Conservation (phyloP, 2,113 vertebrate species). For the Cinclus mexicanus region DNA sequence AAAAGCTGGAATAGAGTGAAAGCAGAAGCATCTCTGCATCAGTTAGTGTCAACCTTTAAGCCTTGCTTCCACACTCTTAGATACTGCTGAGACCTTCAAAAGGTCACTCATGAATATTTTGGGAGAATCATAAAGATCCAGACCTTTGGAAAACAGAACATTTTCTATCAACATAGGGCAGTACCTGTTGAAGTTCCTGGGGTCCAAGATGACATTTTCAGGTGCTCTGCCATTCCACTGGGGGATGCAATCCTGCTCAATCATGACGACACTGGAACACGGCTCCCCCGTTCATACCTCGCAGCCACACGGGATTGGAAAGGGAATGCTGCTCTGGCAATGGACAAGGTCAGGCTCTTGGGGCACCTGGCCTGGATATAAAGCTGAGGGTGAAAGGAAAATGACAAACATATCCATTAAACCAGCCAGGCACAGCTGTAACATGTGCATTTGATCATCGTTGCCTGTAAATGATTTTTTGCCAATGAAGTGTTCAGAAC, state of each 20-base stretch:
- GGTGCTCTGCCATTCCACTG: conserved; percentile 24
- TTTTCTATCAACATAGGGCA: not conserved
- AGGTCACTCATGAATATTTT: not conserved
- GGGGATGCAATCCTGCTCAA: not conserved
- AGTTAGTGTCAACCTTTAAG: not conserved
- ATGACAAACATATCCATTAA: conserved; percentile 10
- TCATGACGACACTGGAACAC: conserved; percentile 2
- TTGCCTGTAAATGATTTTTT: not conserved
- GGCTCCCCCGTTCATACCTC: not conserved
- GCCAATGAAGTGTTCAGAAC: conserved; percentile 19
- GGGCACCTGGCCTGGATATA: conserved; percentile 71
- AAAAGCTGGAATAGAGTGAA: conserved; percentile 10
- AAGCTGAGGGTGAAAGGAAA: conserved; percentile 59
- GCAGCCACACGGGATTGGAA: not conserved
- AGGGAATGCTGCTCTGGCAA: conserved; percentile 16
- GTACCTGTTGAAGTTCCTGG: conserved; percentile 55
- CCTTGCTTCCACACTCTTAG: not conserved
- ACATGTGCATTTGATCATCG: conserved; percentile 51
- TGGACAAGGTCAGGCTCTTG: conserved; percentile 56
- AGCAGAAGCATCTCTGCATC: conserved; percentile 8
- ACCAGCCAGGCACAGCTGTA: not conserved
- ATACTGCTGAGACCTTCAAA: not conserved
- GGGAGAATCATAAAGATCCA: not conserved
- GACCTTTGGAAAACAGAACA: not conserved
- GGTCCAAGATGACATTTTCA: conserved; percentile 27